A percentile compares a stretch with the other conserved stretches of the same genome.
Conservation (phyloP, 2,888 invertebrate genomes). For the Cephalotes varians region DNA sequence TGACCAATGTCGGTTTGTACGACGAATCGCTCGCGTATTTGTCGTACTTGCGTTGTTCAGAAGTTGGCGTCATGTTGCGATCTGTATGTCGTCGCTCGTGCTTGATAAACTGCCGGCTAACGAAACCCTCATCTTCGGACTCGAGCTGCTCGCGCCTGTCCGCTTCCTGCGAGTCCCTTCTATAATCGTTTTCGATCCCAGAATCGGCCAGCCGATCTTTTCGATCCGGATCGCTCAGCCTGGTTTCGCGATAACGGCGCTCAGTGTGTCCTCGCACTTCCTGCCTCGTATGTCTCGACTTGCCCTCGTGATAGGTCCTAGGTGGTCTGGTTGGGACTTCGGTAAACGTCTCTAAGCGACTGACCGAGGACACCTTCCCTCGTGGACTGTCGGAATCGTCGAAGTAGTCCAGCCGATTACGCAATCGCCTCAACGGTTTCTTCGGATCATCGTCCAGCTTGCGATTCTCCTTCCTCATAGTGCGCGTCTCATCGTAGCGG, state of each 20-base stretch:
- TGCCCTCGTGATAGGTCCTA: slow-evolving; percentile 78
- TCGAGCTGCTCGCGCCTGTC: slow-evolving; percentile 85
- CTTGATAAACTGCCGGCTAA: slow-evolving; percentile 90
- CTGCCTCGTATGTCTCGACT: slow-evolving; percentile 84
- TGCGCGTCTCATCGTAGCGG: slow-evolving; percentile 75
- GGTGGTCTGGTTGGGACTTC: slow-evolving; percentile 79
- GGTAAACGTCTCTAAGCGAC: slow-evolving; percentile 77
- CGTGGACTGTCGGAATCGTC: slow-evolving; percentile 82
- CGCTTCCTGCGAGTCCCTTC: slow-evolving; percentile 88
- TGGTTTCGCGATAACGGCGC: slow-evolving; percentile 80
- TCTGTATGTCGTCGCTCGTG: slow-evolving; percentile 92
- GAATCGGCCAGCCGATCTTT: slow-evolving; percentile 91
- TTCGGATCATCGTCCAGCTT: slow-evolving; percentile 78
- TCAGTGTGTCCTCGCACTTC: slow-evolving; percentile 86
- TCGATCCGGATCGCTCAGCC: slow-evolving; percentile 86
- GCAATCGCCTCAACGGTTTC: slow-evolving; percentile 80
- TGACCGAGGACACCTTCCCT: slow-evolving; percentile 67
- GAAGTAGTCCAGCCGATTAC: slow-evolving; percentile 80
- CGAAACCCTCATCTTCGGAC: slow-evolving; percentile 91
- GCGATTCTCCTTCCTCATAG: slow-evolving; percentile 77
- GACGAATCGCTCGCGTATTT: slow-evolving; percentile 75
- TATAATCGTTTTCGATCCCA: slow-evolving; percentile 93
- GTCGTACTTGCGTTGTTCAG: slow-evolving; percentile 81
- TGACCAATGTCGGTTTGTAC: slow-evolving; percentile 77
- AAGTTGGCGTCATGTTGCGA: slow-evolving; percentile 85